Percentiles rank a stretch among this genome's conserved stretches.
These are phyloP conservation scores for Brienomyrus longianalis DNA, from an alignment of 2,113 vertebrate genomes.

Conservation along the genomic window DNA sequence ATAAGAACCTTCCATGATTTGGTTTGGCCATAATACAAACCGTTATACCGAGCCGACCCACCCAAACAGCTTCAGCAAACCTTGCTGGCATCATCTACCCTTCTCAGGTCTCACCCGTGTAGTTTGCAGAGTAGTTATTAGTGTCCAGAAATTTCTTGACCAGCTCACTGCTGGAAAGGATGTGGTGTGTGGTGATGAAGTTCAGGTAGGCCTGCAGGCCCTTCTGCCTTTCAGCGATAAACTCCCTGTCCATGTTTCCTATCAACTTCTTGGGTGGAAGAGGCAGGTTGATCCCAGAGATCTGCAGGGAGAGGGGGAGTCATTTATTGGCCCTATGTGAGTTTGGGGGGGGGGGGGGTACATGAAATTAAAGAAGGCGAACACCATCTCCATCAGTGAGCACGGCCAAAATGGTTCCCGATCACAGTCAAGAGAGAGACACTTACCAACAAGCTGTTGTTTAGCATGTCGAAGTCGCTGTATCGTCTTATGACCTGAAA, in stretches of 20 bases:
- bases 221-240: conserved; percentile 90
- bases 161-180: conserved; percentile 76
- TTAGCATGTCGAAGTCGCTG: conserved; percentile 93
- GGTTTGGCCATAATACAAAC: background rate
- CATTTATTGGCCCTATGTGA: background rate
- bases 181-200: conserved; percentile 82
- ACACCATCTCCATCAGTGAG: background rate
- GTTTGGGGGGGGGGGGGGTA: background rate
- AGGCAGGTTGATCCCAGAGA: conserved; percentile 80
- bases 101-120: conserved; percentile 68
- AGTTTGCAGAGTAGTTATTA: conserved; percentile 88
- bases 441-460: conserved; percentile 89
- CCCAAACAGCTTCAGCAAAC: background rate
- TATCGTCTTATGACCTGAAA: conserved; percentile 90
- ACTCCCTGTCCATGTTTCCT: conserved; percentile 95
- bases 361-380: background rate
- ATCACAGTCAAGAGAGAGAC: background rate
- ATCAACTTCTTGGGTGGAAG: conserved; percentile 95
- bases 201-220: conserved; percentile 90
- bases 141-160: conserved; percentile 94
- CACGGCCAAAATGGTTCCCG: background rate
- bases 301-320: conserved; percentile 54
- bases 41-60: background rate
- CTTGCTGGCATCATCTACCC: background rate
- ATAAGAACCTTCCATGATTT: background rate